Evolutionary conservation across 1,140 invertebrate genomes (phyloP).

Genomic region (Aphelinus atriplicis): DNA sequence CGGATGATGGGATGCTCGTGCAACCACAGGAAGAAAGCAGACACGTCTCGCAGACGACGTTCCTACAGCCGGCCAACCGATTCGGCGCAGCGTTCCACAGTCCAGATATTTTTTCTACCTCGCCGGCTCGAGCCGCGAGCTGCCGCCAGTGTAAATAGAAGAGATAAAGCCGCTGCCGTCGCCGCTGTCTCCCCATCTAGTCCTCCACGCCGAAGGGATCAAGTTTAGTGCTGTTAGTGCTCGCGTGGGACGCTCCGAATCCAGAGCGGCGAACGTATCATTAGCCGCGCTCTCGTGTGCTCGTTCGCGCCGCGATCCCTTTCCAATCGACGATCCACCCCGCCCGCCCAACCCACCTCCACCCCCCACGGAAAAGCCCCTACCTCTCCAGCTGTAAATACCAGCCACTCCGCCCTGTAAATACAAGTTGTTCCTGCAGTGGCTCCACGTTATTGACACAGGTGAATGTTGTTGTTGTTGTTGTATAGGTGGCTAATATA

Average conservation of each 20-base stretch:
- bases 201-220: too few relatives aligned
- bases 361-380: not conserved
- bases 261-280: not conserved
- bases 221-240: not conserved
- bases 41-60: too few relatives aligned
- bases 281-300: not conserved
- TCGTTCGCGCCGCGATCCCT: not conserved
- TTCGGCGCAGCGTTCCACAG: too few relatives aligned
- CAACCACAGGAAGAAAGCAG: constrained; percentile 65
- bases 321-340: too few relatives aligned
- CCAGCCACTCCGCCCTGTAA: too few relatives aligned
- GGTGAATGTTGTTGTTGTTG: constrained; percentile 54
- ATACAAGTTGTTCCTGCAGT: not conserved
- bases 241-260: not conserved
- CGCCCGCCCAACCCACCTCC: too few relatives aligned
- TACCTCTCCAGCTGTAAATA: too few relatives aligned
- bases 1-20: constrained; percentile 62
- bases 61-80: too few relatives aligned
- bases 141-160: constrained; percentile 11
- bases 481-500: constrained; percentile 58
- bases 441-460: constrained; percentile 56
- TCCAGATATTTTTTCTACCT: too few relatives aligned
- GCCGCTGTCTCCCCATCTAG: too few relatives aligned
- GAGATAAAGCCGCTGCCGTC: not conserved
- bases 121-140: not conserved